Evolutionary conservation across 2,113 vertebrate species (phyloP), one percentile per base, ranked within the genome.

Genomic region (Myotis davidii): DNA sequence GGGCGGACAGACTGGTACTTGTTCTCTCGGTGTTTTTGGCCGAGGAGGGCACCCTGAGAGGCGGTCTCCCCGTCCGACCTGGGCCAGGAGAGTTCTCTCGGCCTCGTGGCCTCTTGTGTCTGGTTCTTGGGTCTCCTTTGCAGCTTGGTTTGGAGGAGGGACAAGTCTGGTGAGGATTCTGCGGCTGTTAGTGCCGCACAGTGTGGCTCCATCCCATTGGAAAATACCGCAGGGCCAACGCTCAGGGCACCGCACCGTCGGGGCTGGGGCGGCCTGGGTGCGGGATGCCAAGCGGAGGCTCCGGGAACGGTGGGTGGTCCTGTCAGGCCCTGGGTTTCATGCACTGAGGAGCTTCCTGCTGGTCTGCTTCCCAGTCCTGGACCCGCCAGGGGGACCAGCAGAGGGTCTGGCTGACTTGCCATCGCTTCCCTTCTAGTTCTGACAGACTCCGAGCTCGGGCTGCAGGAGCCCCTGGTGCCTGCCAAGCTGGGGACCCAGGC

Each of bases 401-500:
- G 72, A 37, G 56, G 4, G 2, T 20, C 6, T 21, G 1, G 27
- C 88, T 95, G 45, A 97, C 34, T 14, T 0, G 45, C 10, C 17
- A 2, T 96, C n/a, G 34, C 85, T 94, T 97, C 20, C 59, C 79
- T 94, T 87, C 32, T 61, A 98, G 98, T 98, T 96, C 0, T 98
- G 96, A 97, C 98, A 79, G 99, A 99, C 27, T 92, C 99, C 81
- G 99, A 99, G 65, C 99, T 99, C 97, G 97, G 98, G 92, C 98
- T 99, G 9, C 99, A 99, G 81, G 99, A 99, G 97, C 98, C 99
- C 20, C 97, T 99, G 98, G 99, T 99, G 70, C 98, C 99, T 96
- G 99, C 99, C 94, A 99, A 99, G 97, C 98, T 99, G 98, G 99
- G 99, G 67, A 99, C 99, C 29, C 99, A 99, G 97, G 99, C 99